These are phyloP conservation scores for Heliconius hewitsoni DNA, from an alignment of 1,140 invertebrate species.

Conservation along the genomic window DNA sequence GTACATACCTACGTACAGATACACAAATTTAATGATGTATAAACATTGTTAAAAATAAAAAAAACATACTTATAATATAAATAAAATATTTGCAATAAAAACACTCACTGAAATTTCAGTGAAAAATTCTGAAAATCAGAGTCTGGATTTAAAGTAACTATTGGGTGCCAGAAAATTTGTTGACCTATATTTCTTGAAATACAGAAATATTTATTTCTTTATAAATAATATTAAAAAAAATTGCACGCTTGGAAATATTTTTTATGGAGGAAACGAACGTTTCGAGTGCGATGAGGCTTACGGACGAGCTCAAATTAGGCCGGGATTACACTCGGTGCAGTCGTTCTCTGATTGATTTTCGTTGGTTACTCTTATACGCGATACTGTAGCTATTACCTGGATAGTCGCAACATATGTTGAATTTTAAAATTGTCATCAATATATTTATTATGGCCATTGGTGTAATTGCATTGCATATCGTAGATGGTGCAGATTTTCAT, in stretches of 20 bases:
- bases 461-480: neutral
- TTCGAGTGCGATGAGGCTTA: slow-evolving; percentile 26
- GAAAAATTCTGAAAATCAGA: neutral
- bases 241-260: slow-evolving; percentile 16
- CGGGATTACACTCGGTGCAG: slow-evolving; percentile 36
- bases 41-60: neutral
- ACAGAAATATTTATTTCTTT: slow-evolving; percentile 19
- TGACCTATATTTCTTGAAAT: slow-evolving; percentile 18
- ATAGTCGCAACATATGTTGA: slow-evolving; percentile 20
- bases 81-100: neutral
- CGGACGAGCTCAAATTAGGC: slow-evolving; percentile 36
- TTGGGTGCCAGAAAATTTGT: slow-evolving; percentile 6
- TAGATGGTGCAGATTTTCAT: neutral
- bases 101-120: neutral
- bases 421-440: slow-evolving; percentile 11
- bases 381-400: slow-evolving; percentile 26
- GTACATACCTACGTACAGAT: too few relatives aligned
- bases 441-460: neutral
- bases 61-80: neutral
- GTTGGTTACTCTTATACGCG: slow-evolving; percentile 31
- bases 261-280: slow-evolving; percentile 31
- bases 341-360: slow-evolving; percentile 36
- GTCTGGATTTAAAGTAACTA: slow-evolving; percentile 15
- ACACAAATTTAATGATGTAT: too few relatives aligned
- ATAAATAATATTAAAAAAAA: slow-evolving; percentile 11